Evolutionary conservation across 2,888 invertebrate species (phyloP).

Genomic region (Conus canariensis): DNA sequence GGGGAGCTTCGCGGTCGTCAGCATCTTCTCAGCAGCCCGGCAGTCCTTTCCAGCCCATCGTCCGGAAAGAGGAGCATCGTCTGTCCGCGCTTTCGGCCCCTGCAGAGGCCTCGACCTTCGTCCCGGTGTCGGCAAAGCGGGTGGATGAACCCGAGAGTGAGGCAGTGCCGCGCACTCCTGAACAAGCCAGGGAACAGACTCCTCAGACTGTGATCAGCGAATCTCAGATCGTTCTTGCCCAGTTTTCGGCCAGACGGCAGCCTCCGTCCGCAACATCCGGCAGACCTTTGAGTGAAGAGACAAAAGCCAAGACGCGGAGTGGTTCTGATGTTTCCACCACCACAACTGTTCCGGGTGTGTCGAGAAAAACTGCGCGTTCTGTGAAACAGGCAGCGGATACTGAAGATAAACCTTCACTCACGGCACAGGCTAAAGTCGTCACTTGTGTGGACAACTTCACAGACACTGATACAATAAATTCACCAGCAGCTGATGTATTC

Average conservation of each 20-base stretch:
- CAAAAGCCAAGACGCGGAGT: background rate
- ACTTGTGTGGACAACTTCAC: background rate
- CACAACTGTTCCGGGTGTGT: background rate
- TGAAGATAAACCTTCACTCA: background rate
- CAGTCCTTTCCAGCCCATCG: slow-evolving; percentile 25
- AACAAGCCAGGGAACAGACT: background rate
- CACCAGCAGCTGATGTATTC: background rate
- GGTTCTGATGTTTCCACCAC: background rate
- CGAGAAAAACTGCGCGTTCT: background rate
- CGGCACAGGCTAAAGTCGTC: background rate
- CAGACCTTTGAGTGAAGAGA: background rate
- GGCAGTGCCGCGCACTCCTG: background rate
- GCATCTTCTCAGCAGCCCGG: background rate
- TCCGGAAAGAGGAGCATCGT: slow-evolving; percentile 10
- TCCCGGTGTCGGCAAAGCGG: background rate
- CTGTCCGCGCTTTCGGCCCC: background rate
- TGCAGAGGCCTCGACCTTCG: background rate
- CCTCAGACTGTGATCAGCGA: background rate
- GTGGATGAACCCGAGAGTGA: background rate
- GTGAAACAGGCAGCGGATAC: background rate
- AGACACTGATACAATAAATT: background rate
- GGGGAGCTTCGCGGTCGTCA: background rate
- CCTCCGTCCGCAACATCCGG: background rate
- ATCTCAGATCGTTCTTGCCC: background rate
- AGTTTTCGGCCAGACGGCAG: background rate